Conservation (phyloP, 2,113 vertebrate genomes). For the Rhipidura dahli region DNA sequence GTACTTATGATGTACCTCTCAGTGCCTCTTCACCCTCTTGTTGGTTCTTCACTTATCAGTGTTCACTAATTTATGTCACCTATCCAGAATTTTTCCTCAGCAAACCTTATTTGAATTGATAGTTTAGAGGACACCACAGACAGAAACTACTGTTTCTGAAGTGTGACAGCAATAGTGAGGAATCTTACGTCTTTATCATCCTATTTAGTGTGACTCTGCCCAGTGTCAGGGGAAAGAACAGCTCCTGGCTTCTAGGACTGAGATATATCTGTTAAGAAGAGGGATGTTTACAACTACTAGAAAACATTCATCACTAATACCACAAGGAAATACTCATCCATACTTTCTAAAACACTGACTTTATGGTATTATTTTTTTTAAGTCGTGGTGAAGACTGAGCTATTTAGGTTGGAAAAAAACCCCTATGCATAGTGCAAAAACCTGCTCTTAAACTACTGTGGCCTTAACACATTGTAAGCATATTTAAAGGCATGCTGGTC, state of each 20-base stretch:
- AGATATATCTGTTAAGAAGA: background rate
- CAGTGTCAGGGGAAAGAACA: background rate
- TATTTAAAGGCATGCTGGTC: background rate
- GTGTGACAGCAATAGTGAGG: background rate
- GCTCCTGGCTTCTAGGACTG: background rate
- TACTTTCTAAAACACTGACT: background rate
- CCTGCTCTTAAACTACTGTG: rapidly evolving
- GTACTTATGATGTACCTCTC: background rate
- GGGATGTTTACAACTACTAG: background rate
- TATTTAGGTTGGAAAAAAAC: background rate
- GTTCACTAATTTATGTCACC: background rate
- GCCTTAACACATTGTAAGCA: background rate
- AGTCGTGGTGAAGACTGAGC: background rate
- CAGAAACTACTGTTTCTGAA: background rate
- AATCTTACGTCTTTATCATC: background rate
- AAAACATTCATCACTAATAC: background rate
- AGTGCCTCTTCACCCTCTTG: background rate
- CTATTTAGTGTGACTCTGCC: background rate
- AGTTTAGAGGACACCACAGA: background rate
- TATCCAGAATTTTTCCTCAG: background rate
- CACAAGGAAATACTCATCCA: background rate
- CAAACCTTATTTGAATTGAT: background rate
- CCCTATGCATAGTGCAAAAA: background rate
- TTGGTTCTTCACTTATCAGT: background rate
- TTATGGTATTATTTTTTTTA: background rate